Evolutionary conservation across 2,113 vertebrate genomes (phyloP), one percentile per base, ranked within the genome.

Genomic region (Ciconia stormi): DNA sequence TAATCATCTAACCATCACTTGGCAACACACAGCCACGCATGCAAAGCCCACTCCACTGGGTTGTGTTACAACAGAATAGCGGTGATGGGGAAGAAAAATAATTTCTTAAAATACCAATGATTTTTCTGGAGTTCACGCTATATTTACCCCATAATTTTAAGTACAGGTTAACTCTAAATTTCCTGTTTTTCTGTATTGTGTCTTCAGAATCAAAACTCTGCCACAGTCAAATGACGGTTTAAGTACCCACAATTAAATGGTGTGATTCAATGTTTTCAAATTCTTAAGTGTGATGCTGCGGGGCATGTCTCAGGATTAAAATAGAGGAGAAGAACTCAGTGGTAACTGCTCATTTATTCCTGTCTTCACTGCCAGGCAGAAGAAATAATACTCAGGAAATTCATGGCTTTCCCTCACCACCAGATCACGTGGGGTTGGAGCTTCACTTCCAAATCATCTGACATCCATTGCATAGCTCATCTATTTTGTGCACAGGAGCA

Each of bases 261-360:
- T 4, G 2, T 87, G 58, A 89, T 80, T 94, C 73, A 82, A 6
- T 79, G 89, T 38, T 94, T 91, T 91, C 66, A 47, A 65, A 56
- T 65, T 84, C 52, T 32, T 19, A 46, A 82, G 52, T 32, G 52
- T 18, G 52, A 34, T 74, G 59, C 61, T 92, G 69, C 12, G 1
- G 80, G 61, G 63, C 76, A 71, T 14, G 21, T 63, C 69, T 72
- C 15, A 38, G 30, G 65, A 79, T 85, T 95, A 76, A 93, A 92
- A 82, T 2, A 73, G 79, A 94, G 58, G n/a, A 92, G 63, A 56
- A 70, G 8, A 77, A 19, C 32, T 91, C 42, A 32, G 73, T 3
- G 1, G 74, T 73, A 58, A 65, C 72, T 90, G 85, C 82, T 94
- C 78, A 77, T 91, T 96, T 95, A 80, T 95, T 87, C 82, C 40